Base-by-base conservation (phyloP, 2,113 vertebrate species). In the Scomber scombrus region DNA sequence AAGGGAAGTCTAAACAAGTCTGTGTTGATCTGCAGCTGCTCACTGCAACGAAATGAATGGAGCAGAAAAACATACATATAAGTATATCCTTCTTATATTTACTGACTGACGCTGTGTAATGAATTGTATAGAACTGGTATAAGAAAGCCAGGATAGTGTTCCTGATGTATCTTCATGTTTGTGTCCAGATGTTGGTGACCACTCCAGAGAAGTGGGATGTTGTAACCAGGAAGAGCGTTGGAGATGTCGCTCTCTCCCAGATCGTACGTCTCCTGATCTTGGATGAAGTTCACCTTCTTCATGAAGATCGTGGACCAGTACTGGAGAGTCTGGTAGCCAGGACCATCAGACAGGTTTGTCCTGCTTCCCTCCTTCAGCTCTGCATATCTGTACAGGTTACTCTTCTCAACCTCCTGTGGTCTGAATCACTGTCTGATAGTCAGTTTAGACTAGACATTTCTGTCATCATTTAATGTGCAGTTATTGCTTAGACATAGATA, bases 151-250 rank as follows among this genome's bases (percentile, higher is more conserved):
- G 18, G 1, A 10, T 69, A 0, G 14, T 15, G 1, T 49, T 40
- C 6, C 46, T 21, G 10, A 63, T 26, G 52, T 26, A 26, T 67
- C 1, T 40, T 66, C 12, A 8, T 81, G 2, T 54, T 46, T 71
- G 6, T 79, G 43, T 79, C 56, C 67, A 99, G 98, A 99, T 99
- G 97, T 91, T 99, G 90, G 98, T 99, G 84, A 99, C 98, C 16
- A 99, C 98, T 47, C 98, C 98, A 18, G 98, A 99, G 91, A 99
- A 99, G 85, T 99, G 98, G 98, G 98, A 99, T 40, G 98, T 99
- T 14, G 97, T 99, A 51, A 99, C 98, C 66, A 96, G 98, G 85
- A 99, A 99, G 91, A 99, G 97, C 71, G 98, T 99, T 51, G 98
- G 98, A 4, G 98, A 99, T 31, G 97, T 99, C 64, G 97, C 96